Evolutionary conservation across 2,113 vertebrate genomes (phyloP).

Genomic region (Semicossyphus pulcher): DNA sequence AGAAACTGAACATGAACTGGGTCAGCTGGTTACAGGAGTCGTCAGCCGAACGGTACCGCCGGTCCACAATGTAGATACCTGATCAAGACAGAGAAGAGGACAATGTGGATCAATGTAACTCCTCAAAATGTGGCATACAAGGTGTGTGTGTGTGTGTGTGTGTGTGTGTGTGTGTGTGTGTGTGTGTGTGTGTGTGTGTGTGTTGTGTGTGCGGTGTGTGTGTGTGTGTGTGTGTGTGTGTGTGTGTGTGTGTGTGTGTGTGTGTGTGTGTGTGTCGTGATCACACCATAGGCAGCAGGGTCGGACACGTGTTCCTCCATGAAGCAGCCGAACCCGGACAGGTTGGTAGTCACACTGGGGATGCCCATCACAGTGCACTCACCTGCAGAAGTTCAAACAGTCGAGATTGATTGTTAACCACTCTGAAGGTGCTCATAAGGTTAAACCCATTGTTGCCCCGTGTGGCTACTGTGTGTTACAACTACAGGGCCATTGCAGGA

Average conservation of each 20-base stretch:
- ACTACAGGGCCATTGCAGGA: too few relatives aligned
- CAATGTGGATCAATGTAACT: not conserved
- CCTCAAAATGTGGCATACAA: not conserved
- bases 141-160: not conserved
- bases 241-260: conserved; percentile 5
- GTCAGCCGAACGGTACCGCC: conserved; percentile 91
- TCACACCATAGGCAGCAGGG: conserved; percentile 91
- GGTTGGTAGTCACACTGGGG: conserved; percentile 97
- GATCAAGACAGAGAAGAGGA: not conserved
- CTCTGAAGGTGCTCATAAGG: too few relatives aligned
- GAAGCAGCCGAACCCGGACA: conserved; percentile 98
- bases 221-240: not conserved
- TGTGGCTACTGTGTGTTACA: not conserved
- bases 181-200: conserved; percentile 3
- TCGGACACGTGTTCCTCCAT: conserved; percentile 97
- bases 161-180: not conserved
- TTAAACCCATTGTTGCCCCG: not conserved
- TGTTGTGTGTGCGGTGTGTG: not conserved
- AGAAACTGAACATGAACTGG: conserved; percentile 94
- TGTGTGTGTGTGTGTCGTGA: too few relatives aligned
- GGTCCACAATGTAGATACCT: conserved; percentile 97
- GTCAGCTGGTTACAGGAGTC: conserved; percentile 97
- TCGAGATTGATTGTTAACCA: too few relatives aligned
- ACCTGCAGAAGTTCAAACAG: conserved; percentile 82
- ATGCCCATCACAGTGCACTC: conserved; percentile 99